Conservation (phyloP, 2,797 vertebrate species). For the Sebastes matsubarae region DNA sequence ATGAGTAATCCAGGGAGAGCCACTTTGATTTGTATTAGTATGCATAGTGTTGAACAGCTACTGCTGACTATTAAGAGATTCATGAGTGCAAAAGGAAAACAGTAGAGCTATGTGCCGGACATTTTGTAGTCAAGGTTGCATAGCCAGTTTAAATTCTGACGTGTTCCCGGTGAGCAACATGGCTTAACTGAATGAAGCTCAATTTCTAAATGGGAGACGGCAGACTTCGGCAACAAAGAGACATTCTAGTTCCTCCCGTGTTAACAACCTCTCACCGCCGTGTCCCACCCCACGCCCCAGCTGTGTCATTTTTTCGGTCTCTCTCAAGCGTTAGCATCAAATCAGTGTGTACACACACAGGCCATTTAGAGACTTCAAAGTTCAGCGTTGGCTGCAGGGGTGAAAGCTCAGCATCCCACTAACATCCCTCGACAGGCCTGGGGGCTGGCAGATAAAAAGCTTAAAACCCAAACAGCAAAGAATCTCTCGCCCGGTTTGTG, state of each 20-base stretch:
- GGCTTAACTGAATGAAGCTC: not conserved
- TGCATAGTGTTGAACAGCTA: slow-evolving; percentile 39
- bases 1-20: slow-evolving; percentile 51
- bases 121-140: not conserved
- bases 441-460: slow-evolving; percentile 81
- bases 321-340: slow-evolving; percentile 58
- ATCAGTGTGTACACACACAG: slow-evolving; percentile 70
- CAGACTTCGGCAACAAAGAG: not conserved
- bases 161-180: not conserved
- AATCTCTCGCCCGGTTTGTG: slow-evolving; percentile 54
- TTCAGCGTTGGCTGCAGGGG: slow-evolving; percentile 71
- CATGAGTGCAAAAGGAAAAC: slow-evolving; percentile 26
- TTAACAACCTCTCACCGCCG: slow-evolving; percentile 11
- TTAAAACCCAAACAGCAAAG: slow-evolving; percentile 78
- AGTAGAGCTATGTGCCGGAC: not conserved
- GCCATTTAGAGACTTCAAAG: slow-evolving; percentile 81
- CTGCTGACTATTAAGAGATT: slow-evolving; percentile 48
- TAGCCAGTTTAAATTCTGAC: not conserved
- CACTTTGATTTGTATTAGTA: slow-evolving; percentile 58
- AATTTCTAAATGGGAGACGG: not conserved
- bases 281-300: slow-evolving; percentile 17
- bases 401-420: slow-evolving; percentile 77
- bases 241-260: not conserved
- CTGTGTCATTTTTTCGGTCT: slow-evolving; percentile 54
- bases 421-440: slow-evolving; percentile 76